These are phyloP conservation scores for Tenebrio molitor DNA, from an alignment of 1,140 invertebrate genomes.

Conservation along the genomic window DNA sequence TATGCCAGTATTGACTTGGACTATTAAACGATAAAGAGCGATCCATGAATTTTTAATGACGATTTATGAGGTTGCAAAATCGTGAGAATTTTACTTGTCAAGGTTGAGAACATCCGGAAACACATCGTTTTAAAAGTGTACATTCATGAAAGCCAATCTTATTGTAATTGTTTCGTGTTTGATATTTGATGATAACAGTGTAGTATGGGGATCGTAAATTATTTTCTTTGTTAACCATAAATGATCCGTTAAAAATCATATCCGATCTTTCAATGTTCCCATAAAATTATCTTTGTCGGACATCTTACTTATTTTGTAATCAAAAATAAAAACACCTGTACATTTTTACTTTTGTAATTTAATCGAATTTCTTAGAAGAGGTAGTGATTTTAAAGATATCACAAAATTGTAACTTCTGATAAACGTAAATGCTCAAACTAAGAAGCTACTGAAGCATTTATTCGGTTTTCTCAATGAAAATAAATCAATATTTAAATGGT, in stretches of 20 bases:
- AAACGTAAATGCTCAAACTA: no score
- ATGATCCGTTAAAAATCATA: not conserved
- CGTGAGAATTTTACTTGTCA: conserved; percentile 31
- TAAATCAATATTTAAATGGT: no score
- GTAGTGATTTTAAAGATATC: no score
- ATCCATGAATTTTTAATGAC: conserved; percentile 27
- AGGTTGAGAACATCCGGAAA: conserved; percentile 35
- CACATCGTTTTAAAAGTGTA: conserved; percentile 8
- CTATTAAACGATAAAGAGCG: not conserved
- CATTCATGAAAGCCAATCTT: conserved; percentile 2
- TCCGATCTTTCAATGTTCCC: no score
- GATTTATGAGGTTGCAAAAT: conserved; percentile 29
- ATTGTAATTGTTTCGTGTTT: conserved; percentile 20
- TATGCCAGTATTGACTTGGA: not conserved
- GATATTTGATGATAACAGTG: not conserved
- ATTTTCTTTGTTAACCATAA: conserved; percentile 1
- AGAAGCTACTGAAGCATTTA: no score
- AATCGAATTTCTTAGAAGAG: no score
- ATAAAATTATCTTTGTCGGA: no score
- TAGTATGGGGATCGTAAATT: not conserved
- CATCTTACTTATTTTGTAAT: no score
- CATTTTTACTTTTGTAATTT: no score
- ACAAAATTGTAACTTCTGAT: no score
- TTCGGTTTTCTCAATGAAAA: no score
- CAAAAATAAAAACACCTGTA: no score